Evolutionary conservation across 2,113 vertebrate genomes (phyloP), one percentile per base, ranked within the genome.

Genomic region (Nothocercus julius): DNA sequence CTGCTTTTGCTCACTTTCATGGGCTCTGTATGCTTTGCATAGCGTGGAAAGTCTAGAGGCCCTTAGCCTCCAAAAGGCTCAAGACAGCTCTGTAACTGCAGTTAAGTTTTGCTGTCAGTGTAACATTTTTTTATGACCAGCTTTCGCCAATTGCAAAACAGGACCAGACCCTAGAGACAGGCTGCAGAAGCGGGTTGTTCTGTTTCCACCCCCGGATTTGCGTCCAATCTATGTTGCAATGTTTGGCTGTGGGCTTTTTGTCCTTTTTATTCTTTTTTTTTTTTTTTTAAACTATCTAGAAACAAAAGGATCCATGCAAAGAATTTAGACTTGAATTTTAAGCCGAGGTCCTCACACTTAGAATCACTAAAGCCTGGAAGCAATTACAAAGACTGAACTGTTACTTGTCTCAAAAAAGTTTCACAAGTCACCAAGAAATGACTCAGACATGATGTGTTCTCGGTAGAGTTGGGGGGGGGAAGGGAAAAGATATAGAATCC

Each of bases 161-260:
- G 62, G 77, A 86, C 69, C 73, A 78, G 88, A 38, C 90, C 62
- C 92, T 75, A 76, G 92, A 77, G 86, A 89, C 67, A 36, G 62
- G 44, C 74, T 73, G 69, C 18, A 90, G 91, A 61, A 84, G 84
- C 87, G 58, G 66, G 58, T 76, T 92, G 86, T 62, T 90, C 84
- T 90, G 90, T 94, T 96, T 81, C 94, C 88, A 78, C 78, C 77
- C 88, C 89, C 91, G 81, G 47, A 81, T 86, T 14, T 62, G 92
- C 64, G 34, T 93, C 94, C 92, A 95, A 58, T 47, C 44, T 79
- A 62, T 97, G 95, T 94, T 95, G 96, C 95, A 97, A 94, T 82
- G 70, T 68, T 95, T 97, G 96, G 96, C 95, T 79, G 32, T 34
- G 30, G 58, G 64, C 14, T 61, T 75, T 75, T 8, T 34, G 36